Evolutionary conservation across 2,797 vertebrate species (phyloP), one percentile per base, ranked within the genome.

Genomic region (Alcedo quadribrachys): DNA sequence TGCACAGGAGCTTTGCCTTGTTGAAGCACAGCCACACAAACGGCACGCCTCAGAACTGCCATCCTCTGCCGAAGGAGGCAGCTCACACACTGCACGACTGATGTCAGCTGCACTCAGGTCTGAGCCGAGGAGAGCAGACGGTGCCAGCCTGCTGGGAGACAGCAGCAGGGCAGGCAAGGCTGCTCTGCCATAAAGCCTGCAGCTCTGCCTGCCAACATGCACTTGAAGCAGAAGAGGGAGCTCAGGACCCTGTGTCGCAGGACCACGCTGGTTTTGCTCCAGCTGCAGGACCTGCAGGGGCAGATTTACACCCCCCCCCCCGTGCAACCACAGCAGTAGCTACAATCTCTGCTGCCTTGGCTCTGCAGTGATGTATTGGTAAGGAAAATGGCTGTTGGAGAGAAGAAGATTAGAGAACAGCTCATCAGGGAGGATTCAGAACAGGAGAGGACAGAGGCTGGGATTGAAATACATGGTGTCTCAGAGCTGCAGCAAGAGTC

Each of bases 401-500:
- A 83, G 42, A 35, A 83, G 65, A 85, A 92, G 53, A 91, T 93
- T 96, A 88, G 55, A 88, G 77, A 93, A 88, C 69, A 89, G 55
- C 63, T 37, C 85, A 92, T 93, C 83, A 65, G 83, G 67, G 87
- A 94, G 50, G 81, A 93, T 90, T 95, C 83, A 81, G 81, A 30
- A 84, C 77, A 84, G 13, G 22, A 87, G 67, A 81, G 0, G 18
- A 79, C 78, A 93, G 54, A 84, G 25, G 48, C 77, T 85, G 93
- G 89, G 93, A 95, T 21, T 95, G 87, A 96, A 95, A 94, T 94
- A 94, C 91, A 81, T 73, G 51, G 77, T 78, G 51, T 90, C 92
- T 85, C 86, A 85, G 15, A 81, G 40, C 62, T 63, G 50, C 42
- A 86, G 82, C 63, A 66, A 93, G 51, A 84, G 66, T 69, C 77